A percentile compares a stretch with the other conserved stretches of the same genome.
These are phyloP conservation scores for Leptinotarsa lineolata DNA, from an alignment of 1,140 invertebrate species.

Conservation along the genomic window DNA sequence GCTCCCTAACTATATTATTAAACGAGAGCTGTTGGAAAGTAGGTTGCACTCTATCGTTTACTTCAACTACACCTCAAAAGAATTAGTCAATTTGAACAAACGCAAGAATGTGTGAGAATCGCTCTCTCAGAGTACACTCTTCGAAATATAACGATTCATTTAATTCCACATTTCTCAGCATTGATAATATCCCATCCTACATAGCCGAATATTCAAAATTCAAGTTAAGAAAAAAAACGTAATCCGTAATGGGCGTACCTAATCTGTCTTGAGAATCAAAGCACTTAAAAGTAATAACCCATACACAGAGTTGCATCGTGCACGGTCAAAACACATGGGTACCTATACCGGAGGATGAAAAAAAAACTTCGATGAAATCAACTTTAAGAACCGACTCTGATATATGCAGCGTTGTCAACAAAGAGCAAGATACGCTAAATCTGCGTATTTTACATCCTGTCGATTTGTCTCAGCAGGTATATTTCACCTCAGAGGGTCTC, in stretches of 20 bases:
- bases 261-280: conserved; percentile 6
- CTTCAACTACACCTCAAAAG: too few relatives aligned
- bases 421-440: too few relatives aligned
- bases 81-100: too few relatives aligned
- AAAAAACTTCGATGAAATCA: conserved; percentile 3
- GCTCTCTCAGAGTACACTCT: background rate
- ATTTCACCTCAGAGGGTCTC: too few relatives aligned
- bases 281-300: conserved; percentile 8
- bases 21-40: too few relatives aligned
- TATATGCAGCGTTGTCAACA: background rate
- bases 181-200: conserved; percentile 1
- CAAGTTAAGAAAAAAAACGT: background rate
- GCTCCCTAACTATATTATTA: too few relatives aligned
- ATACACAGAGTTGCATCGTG: conserved; percentile 7
- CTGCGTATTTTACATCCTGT: too few relatives aligned
- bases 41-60: too few relatives aligned
- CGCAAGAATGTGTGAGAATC: too few relatives aligned
- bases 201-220: conserved; percentile 3
- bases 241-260: conserved; percentile 7
- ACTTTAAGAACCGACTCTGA: background rate
- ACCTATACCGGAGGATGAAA: background rate
- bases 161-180: background rate
- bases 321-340: conserved; percentile 1
- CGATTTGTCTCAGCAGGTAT: too few relatives aligned
- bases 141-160: background rate